Conservation (phyloP, 2,113 vertebrate genomes). For the Harpagus bidentatus region DNA sequence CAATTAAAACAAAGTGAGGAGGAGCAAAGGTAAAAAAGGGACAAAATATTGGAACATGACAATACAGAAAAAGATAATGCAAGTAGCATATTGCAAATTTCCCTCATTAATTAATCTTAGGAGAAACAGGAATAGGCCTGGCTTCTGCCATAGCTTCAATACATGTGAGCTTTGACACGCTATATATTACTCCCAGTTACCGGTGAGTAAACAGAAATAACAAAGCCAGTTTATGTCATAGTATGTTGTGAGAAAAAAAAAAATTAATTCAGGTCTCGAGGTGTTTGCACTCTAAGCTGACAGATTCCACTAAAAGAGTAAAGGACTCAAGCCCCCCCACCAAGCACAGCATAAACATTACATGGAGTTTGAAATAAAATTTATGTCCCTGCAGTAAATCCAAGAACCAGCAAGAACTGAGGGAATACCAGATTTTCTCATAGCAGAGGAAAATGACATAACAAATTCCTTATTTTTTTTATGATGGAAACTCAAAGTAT, state of each 20-base stretch:
- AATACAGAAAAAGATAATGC: not conserved
- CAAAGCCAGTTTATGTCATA: not conserved
- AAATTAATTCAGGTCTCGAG: not conserved
- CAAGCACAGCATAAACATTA: not conserved
- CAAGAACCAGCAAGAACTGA: not conserved
- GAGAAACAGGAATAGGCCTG: not conserved
- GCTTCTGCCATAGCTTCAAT: not conserved
- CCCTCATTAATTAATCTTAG: not conserved
- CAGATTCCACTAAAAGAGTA: not conserved
- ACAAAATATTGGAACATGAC: not conserved
- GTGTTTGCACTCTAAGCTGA: not conserved
- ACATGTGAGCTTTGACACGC: not conserved
- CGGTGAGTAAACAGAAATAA: not conserved
- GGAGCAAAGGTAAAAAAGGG: not conserved
- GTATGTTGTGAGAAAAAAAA: not conserved
- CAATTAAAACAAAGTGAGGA: not conserved
- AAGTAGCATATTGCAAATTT: not conserved
- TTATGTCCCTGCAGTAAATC: not conserved
- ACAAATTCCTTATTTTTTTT: not conserved
- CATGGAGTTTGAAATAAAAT: not conserved
- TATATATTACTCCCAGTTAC: not conserved
- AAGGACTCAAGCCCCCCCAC: not conserved
- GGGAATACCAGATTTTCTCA: not conserved
- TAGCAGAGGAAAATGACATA: not conserved
- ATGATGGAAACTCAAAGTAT: not conserved